Conservation (phyloP, 2,888 invertebrate species). For the Oithona nana region DNA sequence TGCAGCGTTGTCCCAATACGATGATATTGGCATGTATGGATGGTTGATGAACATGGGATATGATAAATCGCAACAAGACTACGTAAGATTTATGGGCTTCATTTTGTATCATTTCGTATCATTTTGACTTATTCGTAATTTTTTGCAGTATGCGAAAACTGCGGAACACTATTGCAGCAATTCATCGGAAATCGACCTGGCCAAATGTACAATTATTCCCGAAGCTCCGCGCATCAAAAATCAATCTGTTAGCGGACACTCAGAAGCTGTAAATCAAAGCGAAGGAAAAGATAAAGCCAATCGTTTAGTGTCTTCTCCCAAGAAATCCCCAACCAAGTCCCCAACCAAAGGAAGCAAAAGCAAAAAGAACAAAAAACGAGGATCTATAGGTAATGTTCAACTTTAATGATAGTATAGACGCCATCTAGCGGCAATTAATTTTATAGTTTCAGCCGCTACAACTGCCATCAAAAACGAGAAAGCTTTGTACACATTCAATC, state of each 20-base stretch:
- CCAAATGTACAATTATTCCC: slow-evolving; percentile 48
- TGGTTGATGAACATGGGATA: slow-evolving; percentile 60
- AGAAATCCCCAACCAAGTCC: not conserved
- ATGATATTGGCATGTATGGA: slow-evolving; percentile 54
- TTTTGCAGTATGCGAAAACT: slow-evolving; percentile 28
- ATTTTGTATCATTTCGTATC: too few relatives aligned
- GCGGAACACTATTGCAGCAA: slow-evolving; percentile 32
- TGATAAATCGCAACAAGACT: slow-evolving; percentile 60
- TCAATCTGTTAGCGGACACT: not conserved
- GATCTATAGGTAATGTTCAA: too few relatives aligned
- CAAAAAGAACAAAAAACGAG: not conserved
- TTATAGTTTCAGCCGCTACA: not conserved
- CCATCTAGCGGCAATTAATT: too few relatives aligned
- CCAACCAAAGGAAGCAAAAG: not conserved
- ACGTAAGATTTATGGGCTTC: too few relatives aligned
- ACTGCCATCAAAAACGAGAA: not conserved
- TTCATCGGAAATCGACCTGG: slow-evolving; percentile 49
- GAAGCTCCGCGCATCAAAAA: slow-evolving; percentile 52
- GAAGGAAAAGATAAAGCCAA: not conserved
- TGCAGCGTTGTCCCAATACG: slow-evolving; percentile 45
- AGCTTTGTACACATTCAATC: not conserved
- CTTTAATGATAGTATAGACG: too few relatives aligned
- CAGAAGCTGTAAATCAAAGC: not conserved
- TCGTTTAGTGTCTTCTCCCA: not conserved
- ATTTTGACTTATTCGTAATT: too few relatives aligned